These are phyloP conservation scores for Crotalus horridus DNA, from an alignment of 2,113 vertebrate species.

Conservation along the genomic window DNA sequence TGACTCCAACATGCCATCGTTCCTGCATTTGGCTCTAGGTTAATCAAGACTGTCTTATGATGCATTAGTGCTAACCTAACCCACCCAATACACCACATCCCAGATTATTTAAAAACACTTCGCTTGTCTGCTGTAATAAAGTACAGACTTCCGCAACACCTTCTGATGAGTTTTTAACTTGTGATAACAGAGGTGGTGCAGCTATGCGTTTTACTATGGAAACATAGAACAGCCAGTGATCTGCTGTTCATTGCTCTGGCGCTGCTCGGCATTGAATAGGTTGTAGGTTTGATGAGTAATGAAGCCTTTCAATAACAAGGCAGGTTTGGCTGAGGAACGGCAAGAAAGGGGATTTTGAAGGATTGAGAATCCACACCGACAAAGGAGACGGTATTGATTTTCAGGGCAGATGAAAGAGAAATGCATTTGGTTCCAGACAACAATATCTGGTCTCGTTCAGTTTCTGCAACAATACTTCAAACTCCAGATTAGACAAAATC, in stretches of 20 bases:
- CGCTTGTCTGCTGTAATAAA: background rate
- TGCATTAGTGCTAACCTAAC: background rate
- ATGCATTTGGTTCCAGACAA: background rate
- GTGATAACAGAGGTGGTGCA: background rate
- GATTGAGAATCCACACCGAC: constrained; percentile 20
- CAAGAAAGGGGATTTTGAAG: background rate
- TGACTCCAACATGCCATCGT: background rate
- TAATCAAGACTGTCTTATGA: background rate
- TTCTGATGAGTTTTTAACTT: background rate
- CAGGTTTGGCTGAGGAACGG: background rate
- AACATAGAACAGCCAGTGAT: background rate
- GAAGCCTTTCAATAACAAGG: constrained; percentile 15
- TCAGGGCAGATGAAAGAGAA: constrained; percentile 6
- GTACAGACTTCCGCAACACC: background rate
- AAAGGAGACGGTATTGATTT: background rate
- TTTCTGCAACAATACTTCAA: constrained; percentile 34
- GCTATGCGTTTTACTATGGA: background rate
- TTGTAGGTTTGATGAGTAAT: background rate
- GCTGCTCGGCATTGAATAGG: background rate
- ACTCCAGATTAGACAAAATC: constrained; percentile 31
- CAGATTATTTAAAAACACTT: background rate
- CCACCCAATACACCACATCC: background rate
- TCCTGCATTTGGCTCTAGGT: background rate
- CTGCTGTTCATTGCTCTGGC: background rate
- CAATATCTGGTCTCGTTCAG: constrained; percentile 19